Evolutionary conservation across 2,888 invertebrate genomes (phyloP).

Genomic region (Eristalis tenax): DNA sequence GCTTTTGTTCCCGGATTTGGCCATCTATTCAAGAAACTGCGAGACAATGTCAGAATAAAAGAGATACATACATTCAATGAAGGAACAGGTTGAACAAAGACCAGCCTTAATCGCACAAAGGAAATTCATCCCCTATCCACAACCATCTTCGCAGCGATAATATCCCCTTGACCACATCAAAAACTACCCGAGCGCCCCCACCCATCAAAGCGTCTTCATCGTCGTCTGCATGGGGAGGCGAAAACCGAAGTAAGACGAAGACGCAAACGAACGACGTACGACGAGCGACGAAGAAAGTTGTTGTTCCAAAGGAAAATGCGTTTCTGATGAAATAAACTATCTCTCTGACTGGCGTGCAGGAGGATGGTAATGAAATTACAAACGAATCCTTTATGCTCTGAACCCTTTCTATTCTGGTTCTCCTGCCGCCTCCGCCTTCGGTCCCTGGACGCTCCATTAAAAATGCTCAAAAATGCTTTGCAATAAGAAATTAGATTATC

Average conservation of each 20-base stretch:
- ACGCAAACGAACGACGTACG: background rate
- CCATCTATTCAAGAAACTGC: background rate
- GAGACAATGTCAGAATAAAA: constrained; percentile 3
- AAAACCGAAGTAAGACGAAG: background rate
- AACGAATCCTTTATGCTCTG: constrained; percentile 31
- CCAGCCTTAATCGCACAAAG: background rate
- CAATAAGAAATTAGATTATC: constrained; percentile 46
- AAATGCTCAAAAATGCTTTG: constrained; percentile 34
- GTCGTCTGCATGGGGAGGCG: background rate
- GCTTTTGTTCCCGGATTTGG: background rate
- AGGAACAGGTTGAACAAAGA: constrained; percentile 4
- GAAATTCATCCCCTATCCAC: background rate
- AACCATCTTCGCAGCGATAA: background rate
- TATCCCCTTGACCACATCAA: background rate
- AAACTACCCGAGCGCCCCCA: background rate
- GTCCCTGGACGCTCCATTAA: constrained; percentile 27
- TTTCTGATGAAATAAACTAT: constrained; percentile 23
- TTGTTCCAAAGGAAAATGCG: constrained; percentile 17
- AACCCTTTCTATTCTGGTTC: constrained; percentile 15
- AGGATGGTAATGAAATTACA: constrained; percentile 30
- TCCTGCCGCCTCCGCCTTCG: background rate
- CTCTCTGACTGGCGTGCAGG: constrained; percentile 2
- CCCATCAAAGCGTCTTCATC: background rate
- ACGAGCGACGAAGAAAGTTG: background rate
- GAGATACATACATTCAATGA: background rate